These are phyloP conservation scores for Varanus komodoensis DNA, from an alignment of 2,113 vertebrate species.

Conservation along the genomic window DNA sequence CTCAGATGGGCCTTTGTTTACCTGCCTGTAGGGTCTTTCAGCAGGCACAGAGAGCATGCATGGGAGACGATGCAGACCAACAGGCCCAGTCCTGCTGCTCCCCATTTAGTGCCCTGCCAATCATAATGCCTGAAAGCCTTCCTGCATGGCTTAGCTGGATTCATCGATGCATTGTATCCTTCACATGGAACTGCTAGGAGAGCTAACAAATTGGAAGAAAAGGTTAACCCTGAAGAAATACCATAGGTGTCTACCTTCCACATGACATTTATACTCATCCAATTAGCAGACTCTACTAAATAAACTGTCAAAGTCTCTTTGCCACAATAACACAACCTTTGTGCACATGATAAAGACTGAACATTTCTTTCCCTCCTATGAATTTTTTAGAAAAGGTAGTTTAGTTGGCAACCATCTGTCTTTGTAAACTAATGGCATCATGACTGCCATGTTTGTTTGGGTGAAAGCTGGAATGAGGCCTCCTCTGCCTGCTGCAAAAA, in stretches of 20 bases:
- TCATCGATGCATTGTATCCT: neutral
- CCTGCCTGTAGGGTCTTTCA: neutral
- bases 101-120: too few relatives aligned
- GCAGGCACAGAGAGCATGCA: neutral
- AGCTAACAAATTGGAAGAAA: constrained; percentile 10
- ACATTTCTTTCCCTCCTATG: neutral
- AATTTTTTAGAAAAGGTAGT: neutral
- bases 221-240: constrained; percentile 11
- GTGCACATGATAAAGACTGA: neutral
- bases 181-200: neutral
- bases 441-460: neutral
- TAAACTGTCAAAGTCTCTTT: constrained; percentile 1
- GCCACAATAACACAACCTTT: neutral
- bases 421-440: neutral
- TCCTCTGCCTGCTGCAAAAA: neutral
- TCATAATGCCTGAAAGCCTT: neutral
- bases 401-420: constrained; percentile 14
- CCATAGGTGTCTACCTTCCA: neutral
- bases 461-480: neutral
- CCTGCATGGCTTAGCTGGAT: neutral
- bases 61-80: neutral
- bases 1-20: neutral
- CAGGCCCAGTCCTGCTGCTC: neutral
- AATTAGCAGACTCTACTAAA: neutral
- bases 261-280: constrained; percentile 12